Conservation (phyloP, 2,797 vertebrate genomes). For the Poecile montanus region DNA sequence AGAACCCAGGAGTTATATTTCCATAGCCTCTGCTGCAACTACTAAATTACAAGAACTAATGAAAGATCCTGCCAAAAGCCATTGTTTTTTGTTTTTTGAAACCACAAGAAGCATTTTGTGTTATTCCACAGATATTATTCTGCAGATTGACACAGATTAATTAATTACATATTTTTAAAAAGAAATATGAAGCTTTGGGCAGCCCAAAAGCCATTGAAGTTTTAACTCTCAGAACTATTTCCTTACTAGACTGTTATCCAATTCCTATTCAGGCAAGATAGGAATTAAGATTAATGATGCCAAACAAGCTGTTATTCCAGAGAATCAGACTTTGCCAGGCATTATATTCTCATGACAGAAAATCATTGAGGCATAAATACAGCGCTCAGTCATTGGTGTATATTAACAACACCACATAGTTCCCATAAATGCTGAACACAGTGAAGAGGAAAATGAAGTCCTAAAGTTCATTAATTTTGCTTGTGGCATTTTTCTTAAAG, state of each 20-base stretch:
- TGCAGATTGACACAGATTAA: not conserved
- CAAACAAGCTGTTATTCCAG: slow-evolving; percentile 64
- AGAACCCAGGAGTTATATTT: slow-evolving; percentile 6
- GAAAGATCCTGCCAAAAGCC: slow-evolving; percentile 31
- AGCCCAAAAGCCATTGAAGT: slow-evolving; percentile 7
- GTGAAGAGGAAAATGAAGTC: slow-evolving; percentile 8
- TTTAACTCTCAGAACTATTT: slow-evolving; percentile 47
- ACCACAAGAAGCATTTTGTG: not conserved
- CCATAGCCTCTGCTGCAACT: slow-evolving; percentile 30
- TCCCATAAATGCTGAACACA: slow-evolving; percentile 52
- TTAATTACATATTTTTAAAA: not conserved
- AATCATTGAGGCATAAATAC: slow-evolving; percentile 65
- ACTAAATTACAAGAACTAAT: slow-evolving; percentile 14
- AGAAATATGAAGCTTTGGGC: not conserved
- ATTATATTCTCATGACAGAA: slow-evolving; percentile 67
- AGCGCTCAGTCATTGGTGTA: slow-evolving; percentile 11
- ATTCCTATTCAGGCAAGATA: slow-evolving; percentile 53
- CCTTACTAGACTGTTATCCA: slow-evolving; percentile 20
- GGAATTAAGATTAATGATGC: slow-evolving; percentile 68
- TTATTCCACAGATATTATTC: not conserved
- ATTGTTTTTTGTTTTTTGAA: slow-evolving; percentile 17
- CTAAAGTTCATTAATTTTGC: slow-evolving; percentile 38
- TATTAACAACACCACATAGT: slow-evolving; percentile 56
- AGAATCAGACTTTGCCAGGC: slow-evolving; percentile 57
- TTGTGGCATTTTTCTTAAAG: not conserved